Conservation (phyloP, 2,797 vertebrate species). For the Galago senegalensis region DNA sequence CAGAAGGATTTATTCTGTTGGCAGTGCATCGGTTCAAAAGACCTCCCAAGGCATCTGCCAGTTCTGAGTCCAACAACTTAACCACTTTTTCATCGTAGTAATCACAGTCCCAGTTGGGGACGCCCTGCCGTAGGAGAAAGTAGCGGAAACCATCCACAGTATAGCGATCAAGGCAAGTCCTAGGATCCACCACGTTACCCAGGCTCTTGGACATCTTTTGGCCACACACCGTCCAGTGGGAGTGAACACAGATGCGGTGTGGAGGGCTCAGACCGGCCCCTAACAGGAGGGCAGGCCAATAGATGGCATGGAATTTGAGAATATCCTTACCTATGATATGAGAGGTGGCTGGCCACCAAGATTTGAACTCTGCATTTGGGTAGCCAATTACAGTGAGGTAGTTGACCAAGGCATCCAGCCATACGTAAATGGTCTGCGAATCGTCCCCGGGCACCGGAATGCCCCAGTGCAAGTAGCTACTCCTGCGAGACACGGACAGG, state of each 20-base stretch:
- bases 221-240: conserved; percentile 96
- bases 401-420: conserved; percentile 98
- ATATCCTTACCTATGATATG: conserved; percentile 98
- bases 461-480: conserved; percentile 95
- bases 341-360: conserved; percentile 91
- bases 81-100: conserved; percentile 94
- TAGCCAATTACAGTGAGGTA: conserved; percentile 96
- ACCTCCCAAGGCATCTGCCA: conserved; percentile 90
- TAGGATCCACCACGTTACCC: conserved; percentile 95
- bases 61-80: conserved; percentile 95
- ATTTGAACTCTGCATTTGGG: conserved; percentile 88
- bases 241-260: conserved; percentile 93
- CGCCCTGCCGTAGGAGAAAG: conserved; percentile 96
- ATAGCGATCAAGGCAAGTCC: conserved; percentile 89
- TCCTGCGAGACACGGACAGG: conserved; percentile 95
- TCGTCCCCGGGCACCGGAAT: conserved; percentile 95
- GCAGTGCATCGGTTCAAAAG: conserved; percentile 92
- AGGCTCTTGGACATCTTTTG: conserved; percentile 99
- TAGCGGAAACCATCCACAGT: conserved; percentile 96
- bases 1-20: conserved; percentile 93
- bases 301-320: conserved; percentile 96
- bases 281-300: conserved; percentile 97
- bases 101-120: conserved; percentile 95
- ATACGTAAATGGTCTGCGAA: conserved; percentile 96
- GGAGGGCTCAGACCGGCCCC: conserved; percentile 94